A percentile compares a stretch with the other conserved stretches of the same genome.
phyloP scores from a whole-genome alignment of 2,797 vertebrate genomes.

The Phrynocephalus guinanensis region DNA sequence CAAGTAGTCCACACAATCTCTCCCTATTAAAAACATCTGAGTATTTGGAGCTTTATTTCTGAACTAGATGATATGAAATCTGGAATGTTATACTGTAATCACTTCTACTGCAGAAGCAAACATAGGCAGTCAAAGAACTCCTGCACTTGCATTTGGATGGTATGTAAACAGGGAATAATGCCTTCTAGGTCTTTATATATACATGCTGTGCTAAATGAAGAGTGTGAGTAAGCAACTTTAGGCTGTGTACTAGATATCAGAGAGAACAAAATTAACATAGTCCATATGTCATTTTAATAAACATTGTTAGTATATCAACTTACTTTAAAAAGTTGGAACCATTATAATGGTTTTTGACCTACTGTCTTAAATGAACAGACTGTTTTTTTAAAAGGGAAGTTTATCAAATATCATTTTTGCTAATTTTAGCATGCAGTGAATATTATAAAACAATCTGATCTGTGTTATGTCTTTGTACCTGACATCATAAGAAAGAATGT shows the following conservation, averaged over 20 bases:
- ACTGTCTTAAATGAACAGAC: background rate
- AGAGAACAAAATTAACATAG: background rate
- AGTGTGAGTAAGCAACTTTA: background rate
- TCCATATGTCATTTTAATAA: background rate
- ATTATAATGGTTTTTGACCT: background rate
- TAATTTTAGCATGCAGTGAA: conserved; percentile 26
- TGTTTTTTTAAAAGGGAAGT: background rate
- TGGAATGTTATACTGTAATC: background rate
- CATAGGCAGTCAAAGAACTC: background rate
- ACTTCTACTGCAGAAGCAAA: background rate
- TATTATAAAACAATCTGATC: background rate
- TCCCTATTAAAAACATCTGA: background rate
- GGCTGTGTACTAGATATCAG: background rate
- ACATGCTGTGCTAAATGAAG: background rate
- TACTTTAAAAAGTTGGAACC: background rate
- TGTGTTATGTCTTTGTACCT: background rate
- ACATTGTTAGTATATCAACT: background rate
- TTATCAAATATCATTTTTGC: background rate
- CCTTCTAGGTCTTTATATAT: background rate
- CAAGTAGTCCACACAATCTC: background rate
- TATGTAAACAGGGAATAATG: background rate
- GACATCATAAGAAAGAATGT: background rate
- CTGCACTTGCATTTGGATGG: background rate
- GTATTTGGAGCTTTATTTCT: background rate
- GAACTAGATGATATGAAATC: too few species aligned